Evolutionary conservation across 2,797 vertebrate species (phyloP), one percentile per base, ranked within the genome.

Genomic region (Platyrinchus mystaceus): DNA sequence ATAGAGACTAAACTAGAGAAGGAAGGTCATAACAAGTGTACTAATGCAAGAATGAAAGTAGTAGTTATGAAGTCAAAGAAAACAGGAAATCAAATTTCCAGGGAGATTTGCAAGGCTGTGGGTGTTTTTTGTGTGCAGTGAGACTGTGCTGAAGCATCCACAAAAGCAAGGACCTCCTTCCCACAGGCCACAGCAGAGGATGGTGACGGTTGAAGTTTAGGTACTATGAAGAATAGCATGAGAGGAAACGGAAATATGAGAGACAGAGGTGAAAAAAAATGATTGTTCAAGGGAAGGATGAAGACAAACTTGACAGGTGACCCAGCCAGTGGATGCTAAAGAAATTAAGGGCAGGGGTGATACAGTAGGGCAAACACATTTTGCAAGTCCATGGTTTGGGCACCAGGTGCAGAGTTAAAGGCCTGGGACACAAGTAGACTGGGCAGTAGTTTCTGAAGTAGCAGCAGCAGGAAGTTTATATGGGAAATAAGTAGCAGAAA

Each of bases 401-500:
- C 24, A 60, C 63, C 34, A 67, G 9, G 44, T 50, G 8, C 28
- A 70, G 34, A 81, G 78, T 70, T 87, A 69, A 87, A 86, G 68
- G n/a, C 46, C 76, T 76, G 55, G 28, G 20, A 75, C 7, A 4
- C 20, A 76, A 83, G 32, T 8, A 2, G 63, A 86, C 71, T 73
- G 84, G 77, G 84, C 76, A 90, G 84, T n/a, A 82, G n/a, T 82
- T 90, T 91, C 80, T 90, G 67, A 91, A 94, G 80, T 58, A 94
- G 76, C 80, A 93, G 73, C 30, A 86, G 70, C 89, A 94, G 94
- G 94, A 97, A 95, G 91, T 82, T 96, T 90, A 87, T 78, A 63
- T 67, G 73, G 94, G 89, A 96, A 97, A 95, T 76, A 90, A 96
- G 94, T 81, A 94, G 91, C 92, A 92, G 79, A 82, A 84, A 93